Conservation (phyloP, 2,888 invertebrate genomes). For the Drosophila anomalata region DNA sequence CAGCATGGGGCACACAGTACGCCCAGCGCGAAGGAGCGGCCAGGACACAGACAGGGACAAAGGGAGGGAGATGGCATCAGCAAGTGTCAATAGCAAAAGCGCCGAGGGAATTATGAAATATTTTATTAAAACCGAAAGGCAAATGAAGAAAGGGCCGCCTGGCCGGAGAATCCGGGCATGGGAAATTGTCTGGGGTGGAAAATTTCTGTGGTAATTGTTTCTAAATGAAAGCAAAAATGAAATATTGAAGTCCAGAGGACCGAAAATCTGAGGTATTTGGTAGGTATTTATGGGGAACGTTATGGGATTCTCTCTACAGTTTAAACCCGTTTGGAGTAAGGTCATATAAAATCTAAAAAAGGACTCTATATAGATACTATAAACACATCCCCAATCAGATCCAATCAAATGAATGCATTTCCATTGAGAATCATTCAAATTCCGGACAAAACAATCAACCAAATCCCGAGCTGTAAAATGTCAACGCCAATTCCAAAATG, state of each 20-base stretch:
- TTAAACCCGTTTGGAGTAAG: too few species aligned
- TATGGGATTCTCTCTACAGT: neutral
- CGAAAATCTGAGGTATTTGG: neutral
- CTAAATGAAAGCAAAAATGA: slow-evolving; percentile 30
- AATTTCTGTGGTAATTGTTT: slow-evolving; percentile 32
- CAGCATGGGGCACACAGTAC: slow-evolving; percentile 50
- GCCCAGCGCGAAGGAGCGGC: neutral
- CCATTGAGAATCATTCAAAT: slow-evolving; percentile 8
- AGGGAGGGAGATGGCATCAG: slow-evolving; percentile 61
- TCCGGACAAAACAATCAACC: neutral
- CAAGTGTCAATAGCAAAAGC: slow-evolving; percentile 77
- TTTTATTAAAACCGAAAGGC: slow-evolving; percentile 75
- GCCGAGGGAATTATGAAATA: slow-evolving; percentile 74
- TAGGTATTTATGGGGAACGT: neutral
- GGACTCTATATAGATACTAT: neutral
- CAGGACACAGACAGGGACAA: slow-evolving; percentile 23
- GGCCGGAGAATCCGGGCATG: neutral
- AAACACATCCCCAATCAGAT: slow-evolving; percentile 11
- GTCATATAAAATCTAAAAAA: too few species aligned
- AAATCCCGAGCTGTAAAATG: slow-evolving; percentile 4
- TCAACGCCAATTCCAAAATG: slow-evolving; percentile 47
- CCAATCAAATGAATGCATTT: slow-evolving; percentile 17
- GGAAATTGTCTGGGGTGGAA: slow-evolving; percentile 32
- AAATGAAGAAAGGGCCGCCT: slow-evolving; percentile 40
- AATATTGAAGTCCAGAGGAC: slow-evolving; percentile 2